Percentiles rank a stretch among this genome's conserved stretches.
phyloP scores from a whole-genome alignment of 2,888 invertebrate genomes.

The Cenopis cana region DNA sequence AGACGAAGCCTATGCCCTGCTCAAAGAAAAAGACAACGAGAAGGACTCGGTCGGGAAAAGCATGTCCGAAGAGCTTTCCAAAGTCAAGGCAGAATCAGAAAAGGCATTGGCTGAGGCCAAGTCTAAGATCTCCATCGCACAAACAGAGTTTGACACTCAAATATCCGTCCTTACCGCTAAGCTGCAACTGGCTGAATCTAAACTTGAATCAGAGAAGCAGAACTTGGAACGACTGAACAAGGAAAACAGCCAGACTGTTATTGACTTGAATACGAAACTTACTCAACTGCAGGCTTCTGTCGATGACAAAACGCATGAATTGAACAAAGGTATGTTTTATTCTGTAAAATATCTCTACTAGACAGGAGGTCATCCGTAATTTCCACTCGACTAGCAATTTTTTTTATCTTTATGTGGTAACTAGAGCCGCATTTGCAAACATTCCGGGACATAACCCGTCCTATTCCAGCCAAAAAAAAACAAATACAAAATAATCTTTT shows the following conservation, averaged over 20 bases:
- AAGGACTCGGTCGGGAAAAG: conserved; percentile 81
- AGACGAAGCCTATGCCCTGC: conserved; percentile 81
- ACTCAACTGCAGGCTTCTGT: conserved; percentile 78
- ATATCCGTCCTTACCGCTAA: conserved; percentile 82
- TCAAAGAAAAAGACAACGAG: conserved; percentile 81
- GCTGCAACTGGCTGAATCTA: conserved; percentile 81
- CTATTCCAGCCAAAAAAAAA: too few species aligned
- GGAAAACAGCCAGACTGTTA: conserved; percentile 78
- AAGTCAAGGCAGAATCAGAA: conserved; percentile 80
- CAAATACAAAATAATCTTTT: too few species aligned
- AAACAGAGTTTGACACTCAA: conserved; percentile 86
- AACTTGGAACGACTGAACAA: conserved; percentile 77
- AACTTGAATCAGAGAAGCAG: conserved; percentile 77
- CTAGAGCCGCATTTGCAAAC: neutral
- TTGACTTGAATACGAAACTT: conserved; percentile 77
- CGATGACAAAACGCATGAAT: conserved; percentile 81
- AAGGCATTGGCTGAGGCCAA: conserved; percentile 79
- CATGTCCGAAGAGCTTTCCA: conserved; percentile 77
- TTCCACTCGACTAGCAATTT: neutral
- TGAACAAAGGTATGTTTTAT: conserved; percentile 76
- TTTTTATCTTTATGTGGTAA: neutral
- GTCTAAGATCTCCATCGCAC: conserved; percentile 88
- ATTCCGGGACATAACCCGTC: neutral
- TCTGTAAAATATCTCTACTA: neutral
- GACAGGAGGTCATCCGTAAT: neutral